Evolutionary conservation across 2,113 vertebrate species (phyloP).

Genomic region (Monarcha castaneiventris): DNA sequence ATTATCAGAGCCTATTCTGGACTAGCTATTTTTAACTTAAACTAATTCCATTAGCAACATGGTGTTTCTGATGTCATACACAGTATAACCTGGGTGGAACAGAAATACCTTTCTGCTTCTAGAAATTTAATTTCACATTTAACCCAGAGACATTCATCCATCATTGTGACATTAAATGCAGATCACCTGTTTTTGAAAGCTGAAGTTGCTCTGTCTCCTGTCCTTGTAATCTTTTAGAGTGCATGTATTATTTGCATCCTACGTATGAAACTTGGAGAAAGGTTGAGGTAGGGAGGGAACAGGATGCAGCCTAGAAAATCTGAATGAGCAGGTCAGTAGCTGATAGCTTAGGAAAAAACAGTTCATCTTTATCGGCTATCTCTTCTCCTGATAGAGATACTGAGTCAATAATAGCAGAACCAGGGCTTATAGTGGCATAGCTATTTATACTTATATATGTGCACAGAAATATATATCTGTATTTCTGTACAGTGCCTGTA

Average conservation of each 20-base stretch:
- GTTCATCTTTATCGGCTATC: not conserved
- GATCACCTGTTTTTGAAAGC: not conserved
- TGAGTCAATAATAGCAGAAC: not conserved
- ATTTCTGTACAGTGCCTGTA: not conserved
- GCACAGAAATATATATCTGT: not conserved
- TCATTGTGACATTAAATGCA: not conserved
- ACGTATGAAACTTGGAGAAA: not conserved
- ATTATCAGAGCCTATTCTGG: not conserved
- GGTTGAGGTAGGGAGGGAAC: not conserved
- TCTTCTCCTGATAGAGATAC: not conserved
- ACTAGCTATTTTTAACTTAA: not conserved
- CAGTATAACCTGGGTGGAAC: not conserved
- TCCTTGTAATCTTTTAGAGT: not conserved
- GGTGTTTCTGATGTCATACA: not conserved
- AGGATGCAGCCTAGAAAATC: not conserved
- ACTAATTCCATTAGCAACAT: not conserved
- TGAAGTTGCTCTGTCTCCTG: not conserved
- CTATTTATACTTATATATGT: not conserved
- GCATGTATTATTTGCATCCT: not conserved
- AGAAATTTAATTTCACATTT: slow-evolving; percentile 3
- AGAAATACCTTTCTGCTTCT: not conserved
- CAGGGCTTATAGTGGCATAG: not conserved
- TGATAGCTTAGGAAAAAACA: not conserved
- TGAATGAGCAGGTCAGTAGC: not conserved
- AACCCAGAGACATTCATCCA: not conserved